Evolutionary conservation across 2,113 vertebrate genomes (phyloP), one percentile per base, ranked within the genome.

Genomic region (Semnornis frantzii): DNA sequence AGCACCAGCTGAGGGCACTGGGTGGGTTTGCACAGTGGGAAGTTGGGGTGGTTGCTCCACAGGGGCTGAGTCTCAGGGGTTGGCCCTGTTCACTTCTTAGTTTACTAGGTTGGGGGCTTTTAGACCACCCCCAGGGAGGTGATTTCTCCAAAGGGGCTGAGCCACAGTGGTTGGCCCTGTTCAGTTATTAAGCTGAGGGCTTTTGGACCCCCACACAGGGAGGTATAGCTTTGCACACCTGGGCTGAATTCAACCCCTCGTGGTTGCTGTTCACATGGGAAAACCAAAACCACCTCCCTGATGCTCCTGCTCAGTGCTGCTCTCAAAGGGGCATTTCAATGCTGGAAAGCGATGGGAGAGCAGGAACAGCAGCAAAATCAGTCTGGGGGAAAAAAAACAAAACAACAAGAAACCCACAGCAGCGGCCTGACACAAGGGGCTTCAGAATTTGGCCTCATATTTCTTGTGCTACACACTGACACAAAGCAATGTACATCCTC

Each of bases 1-100:
- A 39, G 80, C 34, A 12, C 16, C 3, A 15, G 59, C 16, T 0
- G 0, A 1, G 46, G 34, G 12, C 0, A 7, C 3, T 1, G 39
- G 34, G 30, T 17, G 39, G 4, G 0, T 28, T 8, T 31, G 76
- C 66, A 73, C 64, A 11, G 33, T 4, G 3, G 80, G n/a, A 19
- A 15, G 2, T 1, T 1, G 48, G 23, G 70, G 42, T 15, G 72
- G 28, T 8, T 84, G 42, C 69, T 52, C 11, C 71, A n/a, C 42
- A 15, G 42, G 42, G 42, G 42, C 42, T 42, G 42, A 50, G 48
- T 48, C 9, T 0, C 52, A 7, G 15, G 12, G 65, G 44, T 77
- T 5, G 2, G 27, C 23, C 33, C 16, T 31, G 0, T 14, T 73
- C 3, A 0, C 48, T 50, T 50, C 14, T 9, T 44, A 2, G 8